Conservation (phyloP, 2,797 vertebrate species). For the Odontamblyopus rebecca region DNA sequence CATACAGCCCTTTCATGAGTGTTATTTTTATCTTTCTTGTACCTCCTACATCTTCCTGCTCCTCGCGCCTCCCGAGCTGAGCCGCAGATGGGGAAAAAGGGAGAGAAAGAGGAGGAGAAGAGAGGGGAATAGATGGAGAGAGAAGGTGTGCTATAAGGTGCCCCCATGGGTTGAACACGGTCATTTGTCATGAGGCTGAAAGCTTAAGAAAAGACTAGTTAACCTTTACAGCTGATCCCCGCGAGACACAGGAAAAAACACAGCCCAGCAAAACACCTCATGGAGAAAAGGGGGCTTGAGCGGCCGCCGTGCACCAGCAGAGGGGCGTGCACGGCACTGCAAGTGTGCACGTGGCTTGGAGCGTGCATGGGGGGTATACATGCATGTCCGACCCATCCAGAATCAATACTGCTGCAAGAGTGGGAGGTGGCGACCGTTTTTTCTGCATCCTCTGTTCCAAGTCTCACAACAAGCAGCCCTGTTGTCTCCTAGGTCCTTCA, state of each 20-base stretch:
- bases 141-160: constrained; percentile 67
- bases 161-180: constrained; percentile 75
- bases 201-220: constrained; percentile 87
- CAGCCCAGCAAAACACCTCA: constrained; percentile 68
- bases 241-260: constrained; percentile 59
- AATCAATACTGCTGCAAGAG: constrained; percentile 57
- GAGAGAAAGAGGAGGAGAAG: constrained; percentile 9
- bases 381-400: constrained; percentile 11
- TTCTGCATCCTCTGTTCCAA: constrained; percentile 10
- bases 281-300: constrained; percentile 31
- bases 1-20: neutral
- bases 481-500: constrained; percentile 47
- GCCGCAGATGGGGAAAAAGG: constrained; percentile 33
- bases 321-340: neutral
- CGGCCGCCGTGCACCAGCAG: neutral
- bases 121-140: constrained; percentile 47
- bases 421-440: constrained; percentile 34
- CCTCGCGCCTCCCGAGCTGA: constrained; percentile 48
- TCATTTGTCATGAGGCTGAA: constrained; percentile 84
- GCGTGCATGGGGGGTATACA: neutral
- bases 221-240: constrained; percentile 82
- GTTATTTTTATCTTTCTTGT: constrained; percentile 11
- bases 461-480: constrained; percentile 34
- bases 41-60: constrained; percentile 32
- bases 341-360: neutral